A percentile compares a stretch with the other conserved stretches of the same genome.
Conservation (phyloP, 2,797 vertebrate genomes). For the Acomys russatus region DNA sequence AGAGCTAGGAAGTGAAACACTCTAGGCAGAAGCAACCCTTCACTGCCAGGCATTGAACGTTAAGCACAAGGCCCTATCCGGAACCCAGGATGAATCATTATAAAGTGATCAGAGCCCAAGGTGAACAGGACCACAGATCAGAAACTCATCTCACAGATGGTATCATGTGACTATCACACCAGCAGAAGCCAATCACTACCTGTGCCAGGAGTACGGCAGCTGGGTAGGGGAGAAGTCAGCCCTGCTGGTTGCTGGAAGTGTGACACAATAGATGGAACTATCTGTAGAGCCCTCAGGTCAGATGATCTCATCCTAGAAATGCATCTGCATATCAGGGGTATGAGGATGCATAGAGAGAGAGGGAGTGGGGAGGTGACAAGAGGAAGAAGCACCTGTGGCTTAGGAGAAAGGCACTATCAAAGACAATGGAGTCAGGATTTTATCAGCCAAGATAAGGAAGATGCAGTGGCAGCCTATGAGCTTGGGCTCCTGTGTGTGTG, state of each 20-base stretch:
- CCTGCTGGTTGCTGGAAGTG: neutral
- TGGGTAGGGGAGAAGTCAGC: neutral
- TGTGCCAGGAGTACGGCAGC: neutral
- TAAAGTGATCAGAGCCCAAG: neutral
- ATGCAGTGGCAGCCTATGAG: neutral
- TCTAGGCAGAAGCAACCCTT: neutral
- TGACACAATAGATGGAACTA: neutral
- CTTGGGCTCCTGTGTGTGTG: neutral
- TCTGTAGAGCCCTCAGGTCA: neutral
- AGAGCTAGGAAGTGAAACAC: too few relatives aligned
- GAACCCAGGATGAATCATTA: neutral
- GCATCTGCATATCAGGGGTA: neutral
- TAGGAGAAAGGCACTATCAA: too few relatives aligned
- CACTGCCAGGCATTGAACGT: neutral
- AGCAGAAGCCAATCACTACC: neutral
- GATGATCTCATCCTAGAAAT: neutral
- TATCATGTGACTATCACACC: neutral
- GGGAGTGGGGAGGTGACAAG: neutral
- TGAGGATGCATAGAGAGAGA: neutral
- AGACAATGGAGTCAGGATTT: neutral
- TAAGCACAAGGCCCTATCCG: neutral
- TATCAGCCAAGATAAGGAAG: neutral
- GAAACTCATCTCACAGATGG: neutral
- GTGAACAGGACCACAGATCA: neutral
- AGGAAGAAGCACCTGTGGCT: neutral